Percentiles rank a stretch among this genome's conserved stretches.
phyloP scores from a whole-genome alignment of 1,140 invertebrate genomes.

The Tetragonula clypearis region DNA sequence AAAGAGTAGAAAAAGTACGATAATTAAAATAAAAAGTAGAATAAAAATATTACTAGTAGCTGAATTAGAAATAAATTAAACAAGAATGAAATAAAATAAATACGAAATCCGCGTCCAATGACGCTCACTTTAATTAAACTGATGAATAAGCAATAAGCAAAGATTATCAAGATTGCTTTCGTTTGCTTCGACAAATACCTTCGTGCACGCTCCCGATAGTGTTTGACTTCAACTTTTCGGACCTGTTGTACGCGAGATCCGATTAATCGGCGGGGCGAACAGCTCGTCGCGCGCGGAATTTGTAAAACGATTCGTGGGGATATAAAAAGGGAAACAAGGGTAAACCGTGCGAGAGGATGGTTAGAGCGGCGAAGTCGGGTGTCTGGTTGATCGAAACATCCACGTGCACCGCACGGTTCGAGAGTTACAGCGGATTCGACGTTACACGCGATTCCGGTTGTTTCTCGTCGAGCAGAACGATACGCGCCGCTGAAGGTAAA shows the following conservation, averaged over 20 bases:
- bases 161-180: too few relatives aligned
- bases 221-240: not conserved
- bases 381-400: not conserved
- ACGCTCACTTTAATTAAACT: too few relatives aligned
- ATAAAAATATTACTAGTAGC: too few relatives aligned
- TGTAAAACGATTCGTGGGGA: not conserved
- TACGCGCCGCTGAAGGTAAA: constrained; percentile 14
- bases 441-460: constrained; percentile 7
- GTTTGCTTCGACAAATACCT: too few relatives aligned
- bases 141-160: too few relatives aligned
- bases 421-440: not conserved
- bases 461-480: not conserved
- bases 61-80: too few relatives aligned
- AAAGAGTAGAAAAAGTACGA: too few relatives aligned
- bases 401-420: not conserved
- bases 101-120: too few relatives aligned
- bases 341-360: not conserved
- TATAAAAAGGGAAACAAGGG: not conserved
- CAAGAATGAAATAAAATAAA: too few relatives aligned
- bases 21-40: too few relatives aligned
- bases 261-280: not conserved
- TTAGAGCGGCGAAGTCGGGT: not conserved
- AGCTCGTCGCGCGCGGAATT: not conserved
- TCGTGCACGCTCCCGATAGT: not conserved
- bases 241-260: not conserved